Percentiles rank a stretch among this genome's conserved stretches.
Conservation (phyloP, 2,797 vertebrate species). For the Dicrostonyx torquatus region DNA sequence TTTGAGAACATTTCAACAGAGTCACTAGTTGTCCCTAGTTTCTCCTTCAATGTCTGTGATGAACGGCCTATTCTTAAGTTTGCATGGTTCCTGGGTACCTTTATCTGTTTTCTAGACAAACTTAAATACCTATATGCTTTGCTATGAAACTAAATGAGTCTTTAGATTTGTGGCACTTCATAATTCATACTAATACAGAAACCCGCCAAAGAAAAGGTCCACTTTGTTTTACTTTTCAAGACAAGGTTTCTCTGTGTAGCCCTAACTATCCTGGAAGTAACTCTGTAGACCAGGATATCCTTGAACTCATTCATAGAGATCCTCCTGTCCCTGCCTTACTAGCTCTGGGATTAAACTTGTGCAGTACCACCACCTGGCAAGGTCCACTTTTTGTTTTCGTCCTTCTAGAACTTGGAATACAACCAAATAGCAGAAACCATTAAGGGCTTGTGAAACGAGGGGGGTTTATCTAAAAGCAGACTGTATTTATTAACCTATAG, state of each 20-base stretch:
- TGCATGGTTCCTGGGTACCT: neutral
- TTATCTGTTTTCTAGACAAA: neutral
- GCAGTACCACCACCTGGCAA: neutral
- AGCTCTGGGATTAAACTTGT: neutral
- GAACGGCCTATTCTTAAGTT: neutral
- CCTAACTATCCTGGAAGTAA: neutral
- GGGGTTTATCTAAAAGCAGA: neutral
- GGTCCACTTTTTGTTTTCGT: neutral
- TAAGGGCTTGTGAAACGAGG: neutral
- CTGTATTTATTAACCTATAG: neutral
- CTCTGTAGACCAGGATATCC: neutral
- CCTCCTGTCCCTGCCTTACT: neutral
- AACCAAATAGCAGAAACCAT: neutral
- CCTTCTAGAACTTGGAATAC: neutral
- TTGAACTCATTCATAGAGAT: neutral
- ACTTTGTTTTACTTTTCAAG: neutral
- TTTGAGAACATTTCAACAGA: neutral
- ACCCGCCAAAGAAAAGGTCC: neutral
- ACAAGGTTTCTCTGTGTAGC: neutral
- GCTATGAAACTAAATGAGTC: neutral
- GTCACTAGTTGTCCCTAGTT: neutral
- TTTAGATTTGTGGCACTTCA: neutral
- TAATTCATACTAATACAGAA: neutral
- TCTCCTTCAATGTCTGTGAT: neutral
- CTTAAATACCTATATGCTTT: neutral